Base-by-base conservation (phyloP, 2,113 vertebrate genomes). In the Nothocercus nigrocapillus region DNA sequence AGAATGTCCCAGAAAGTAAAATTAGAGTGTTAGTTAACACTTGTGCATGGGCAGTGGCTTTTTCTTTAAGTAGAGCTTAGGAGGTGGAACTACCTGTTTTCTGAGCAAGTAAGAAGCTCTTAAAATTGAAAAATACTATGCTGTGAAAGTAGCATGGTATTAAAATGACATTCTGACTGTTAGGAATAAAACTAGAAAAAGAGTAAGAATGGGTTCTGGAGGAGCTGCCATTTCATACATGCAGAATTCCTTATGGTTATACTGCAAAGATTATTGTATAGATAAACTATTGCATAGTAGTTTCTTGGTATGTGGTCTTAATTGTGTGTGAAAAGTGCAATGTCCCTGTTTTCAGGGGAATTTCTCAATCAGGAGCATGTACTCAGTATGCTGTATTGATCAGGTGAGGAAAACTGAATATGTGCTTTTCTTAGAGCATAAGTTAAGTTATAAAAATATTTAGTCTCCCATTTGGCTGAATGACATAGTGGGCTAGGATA, bases 81-180 rank as follows among this genome's bases (percentile, higher is more conserved):
- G n/a, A 85, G 62, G 36, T 63, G 66, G 76, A 93, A 91, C 54
- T 96, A 80, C 79, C 36, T 88, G 72, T 93, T 91, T 68, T 88
- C 59, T 90, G 77, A 72, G 30, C 45, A 80, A 13, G 40, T 83
- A 53, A 81, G 42, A 7, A 44, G 67, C 34, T 87, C 77, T 85
- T 59, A 66, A 54, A 21, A 85, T 63, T 32, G 0, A 20, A 83
- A 30, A 81, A n/a, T 6, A 69, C 8, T 59, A 54, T 32, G 30
- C 44, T 76, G 27, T 72, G 28, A 78, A 34, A 25, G 32, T 44
- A 38, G 56, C 61, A 40, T 3, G 17, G 14, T 61, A 64, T 54
- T 82, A 74, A 84, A 82, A 68, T 62, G 24, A 51, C 5, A 51
- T 79, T 79, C 51, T n/a, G 32, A 28, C 90, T 88, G 36, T 77